These are phyloP conservation scores for Rhopalosiphum nymphaeae DNA, from an alignment of 2,888 invertebrate species.

Conservation along the genomic window DNA sequence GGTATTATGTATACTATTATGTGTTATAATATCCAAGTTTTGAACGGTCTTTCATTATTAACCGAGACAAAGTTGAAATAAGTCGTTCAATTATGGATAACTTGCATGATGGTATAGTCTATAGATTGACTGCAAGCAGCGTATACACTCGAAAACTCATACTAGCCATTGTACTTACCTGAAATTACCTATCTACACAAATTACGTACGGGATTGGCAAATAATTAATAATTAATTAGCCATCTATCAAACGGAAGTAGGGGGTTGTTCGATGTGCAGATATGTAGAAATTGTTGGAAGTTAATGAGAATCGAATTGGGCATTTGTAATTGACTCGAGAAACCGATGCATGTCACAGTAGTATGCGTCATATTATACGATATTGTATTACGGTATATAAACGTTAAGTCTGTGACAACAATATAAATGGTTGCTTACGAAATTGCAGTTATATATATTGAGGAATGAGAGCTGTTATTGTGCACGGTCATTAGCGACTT, in stretches of 20 bases:
- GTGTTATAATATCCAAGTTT: background rate
- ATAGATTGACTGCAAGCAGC: background rate
- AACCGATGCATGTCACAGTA: background rate
- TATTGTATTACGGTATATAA: background rate
- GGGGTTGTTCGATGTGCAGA: conserved; percentile 14
- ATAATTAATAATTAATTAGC: conserved; percentile 36
- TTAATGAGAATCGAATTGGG: conserved; percentile 4
- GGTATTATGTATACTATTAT: too few relatives aligned
- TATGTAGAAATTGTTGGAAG: background rate
- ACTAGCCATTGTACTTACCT: background rate
- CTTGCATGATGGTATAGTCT: background rate
- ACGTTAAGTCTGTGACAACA: background rate
- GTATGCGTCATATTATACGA: background rate
- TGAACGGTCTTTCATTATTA: background rate
- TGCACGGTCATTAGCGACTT: background rate
- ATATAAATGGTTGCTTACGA: background rate
- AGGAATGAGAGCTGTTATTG: background rate
- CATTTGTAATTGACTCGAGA: background rate
- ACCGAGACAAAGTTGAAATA: background rate
- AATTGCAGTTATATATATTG: background rate
- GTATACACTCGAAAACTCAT: background rate
- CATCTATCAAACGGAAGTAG: too few relatives aligned
- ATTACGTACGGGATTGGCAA: background rate
- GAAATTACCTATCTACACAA: too few relatives aligned
- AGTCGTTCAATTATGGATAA: background rate